These are phyloP conservation scores for Cairina moschata DNA, from an alignment of 2,113 vertebrate species.

Conservation along the genomic window DNA sequence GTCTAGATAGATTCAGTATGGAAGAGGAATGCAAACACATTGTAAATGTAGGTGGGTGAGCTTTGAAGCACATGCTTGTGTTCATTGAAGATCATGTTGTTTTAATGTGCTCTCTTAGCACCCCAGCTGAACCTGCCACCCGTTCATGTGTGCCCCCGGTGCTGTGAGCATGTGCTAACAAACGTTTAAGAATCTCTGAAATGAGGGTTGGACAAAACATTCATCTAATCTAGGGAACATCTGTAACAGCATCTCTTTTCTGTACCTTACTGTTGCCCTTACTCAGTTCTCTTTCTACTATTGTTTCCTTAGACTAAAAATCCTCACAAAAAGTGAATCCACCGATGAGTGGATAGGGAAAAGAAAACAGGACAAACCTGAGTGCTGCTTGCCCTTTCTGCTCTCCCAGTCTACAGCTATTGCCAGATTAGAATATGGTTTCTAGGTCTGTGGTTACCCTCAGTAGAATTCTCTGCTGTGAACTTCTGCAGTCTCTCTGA, in stretches of 20 bases:
- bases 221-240: neutral
- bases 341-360: neutral
- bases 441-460: neutral
- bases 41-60: neutral
- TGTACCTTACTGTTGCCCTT: neutral
- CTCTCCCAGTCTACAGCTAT: neutral
- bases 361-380: constrained; percentile 12
- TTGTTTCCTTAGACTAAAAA: neutral
- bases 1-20: neutral
- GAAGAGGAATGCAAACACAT: neutral
- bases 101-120: neutral
- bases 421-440: neutral
- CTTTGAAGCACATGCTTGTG: neutral
- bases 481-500: neutral
- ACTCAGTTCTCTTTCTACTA: neutral
- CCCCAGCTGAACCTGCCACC: neutral
- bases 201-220: neutral
- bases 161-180: neutral
- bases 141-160: fast-evolving
- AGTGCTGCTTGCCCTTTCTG: neutral
- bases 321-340: neutral
- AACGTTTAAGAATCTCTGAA: neutral
- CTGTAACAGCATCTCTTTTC: neutral
- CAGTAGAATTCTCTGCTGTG: neutral
- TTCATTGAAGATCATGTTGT: neutral